Base-by-base conservation (phyloP, 2,113 vertebrate genomes). In the Ginglymostoma cirratum region DNA sequence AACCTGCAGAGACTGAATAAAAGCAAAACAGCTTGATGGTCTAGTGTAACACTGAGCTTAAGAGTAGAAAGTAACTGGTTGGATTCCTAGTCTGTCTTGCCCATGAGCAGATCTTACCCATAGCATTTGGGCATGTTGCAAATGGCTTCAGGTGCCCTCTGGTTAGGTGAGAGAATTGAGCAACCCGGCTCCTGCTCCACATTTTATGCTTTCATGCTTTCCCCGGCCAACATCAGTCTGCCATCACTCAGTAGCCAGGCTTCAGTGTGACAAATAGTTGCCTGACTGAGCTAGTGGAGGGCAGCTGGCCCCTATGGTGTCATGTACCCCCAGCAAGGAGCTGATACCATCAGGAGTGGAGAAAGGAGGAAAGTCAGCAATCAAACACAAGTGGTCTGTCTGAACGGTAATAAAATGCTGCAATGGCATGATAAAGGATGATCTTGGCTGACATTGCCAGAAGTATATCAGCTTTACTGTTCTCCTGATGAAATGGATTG, bases 391-490 rank as follows among this genome's bases (percentile, higher is more conserved):
- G 61, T 38, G 89, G 89, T 38, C 61, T 38, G 61, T 8, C 17
- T 38, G 30, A 92, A 55, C 34, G 5, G 4, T 92, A 92, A 65
- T 17, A 30, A 65, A 55, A 92, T 92, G 87, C 55, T n/a, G 87
- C 87, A 65, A 15, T 19, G 52, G 27, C 34, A n/a, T 15, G 55
- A 34, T 93, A 67, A 66, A 93, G 61, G 34, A 38, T 93, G 89
- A 66, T 93, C 89, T 93, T 66, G 89, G 89, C 34, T 66, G 89
- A 93, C 89, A 38, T 93, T 93, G 89, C 89, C 89, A 23, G 89
- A 66, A 93, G 89, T 66, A 23, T 23, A 34, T 21, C 61, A 19
- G 61, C 61, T 66, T 93, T 30, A 67, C 65, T 93, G 23, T 66
- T 66, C 89, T 93, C 4, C 30, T 67, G 89, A 66, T 19, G 89